A percentile compares a stretch with the other conserved stretches of the same genome.
These are phyloP conservation scores for Conus ventricosus DNA, from an alignment of 1,140 invertebrate genomes.

Conservation along the genomic window DNA sequence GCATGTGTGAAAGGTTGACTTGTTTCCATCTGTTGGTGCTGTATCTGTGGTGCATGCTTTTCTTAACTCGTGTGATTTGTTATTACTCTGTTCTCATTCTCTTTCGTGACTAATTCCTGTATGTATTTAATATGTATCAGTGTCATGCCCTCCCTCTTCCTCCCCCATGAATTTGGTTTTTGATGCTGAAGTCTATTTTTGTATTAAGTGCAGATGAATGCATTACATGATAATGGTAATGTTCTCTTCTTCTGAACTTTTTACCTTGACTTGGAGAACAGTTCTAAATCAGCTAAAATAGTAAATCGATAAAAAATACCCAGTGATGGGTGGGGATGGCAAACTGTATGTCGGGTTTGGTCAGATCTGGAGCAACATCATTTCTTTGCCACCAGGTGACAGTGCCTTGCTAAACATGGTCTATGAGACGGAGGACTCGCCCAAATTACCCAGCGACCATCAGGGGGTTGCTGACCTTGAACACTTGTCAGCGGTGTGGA, in stretches of 20 bases:
- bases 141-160: too few species aligned
- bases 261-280: not conserved
- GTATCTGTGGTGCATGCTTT: too few species aligned
- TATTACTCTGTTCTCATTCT: too few species aligned
- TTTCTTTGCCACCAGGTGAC: not conserved
- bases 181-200: not conserved
- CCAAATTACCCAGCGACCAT: not conserved
- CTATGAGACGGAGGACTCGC: not conserved
- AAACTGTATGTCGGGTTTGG: too few species aligned
- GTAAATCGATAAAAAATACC: not conserved
- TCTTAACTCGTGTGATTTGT: too few species aligned
- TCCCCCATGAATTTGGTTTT: not conserved
- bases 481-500: slow-evolving; percentile 29
- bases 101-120: too few species aligned
- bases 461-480: not conserved
- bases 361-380: too few species aligned
- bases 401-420: slow-evolving; percentile 24
- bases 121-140: too few species aligned
- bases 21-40: too few species aligned
- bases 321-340: too few species aligned
- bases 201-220: too few species aligned
- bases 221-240: not conserved
- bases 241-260: not conserved
- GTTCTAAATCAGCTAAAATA: not conserved
- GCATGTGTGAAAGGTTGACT: too few species aligned